These are phyloP conservation scores for Channa maculata DNA, from an alignment of 2,113 vertebrate species.

Conservation along the genomic window DNA sequence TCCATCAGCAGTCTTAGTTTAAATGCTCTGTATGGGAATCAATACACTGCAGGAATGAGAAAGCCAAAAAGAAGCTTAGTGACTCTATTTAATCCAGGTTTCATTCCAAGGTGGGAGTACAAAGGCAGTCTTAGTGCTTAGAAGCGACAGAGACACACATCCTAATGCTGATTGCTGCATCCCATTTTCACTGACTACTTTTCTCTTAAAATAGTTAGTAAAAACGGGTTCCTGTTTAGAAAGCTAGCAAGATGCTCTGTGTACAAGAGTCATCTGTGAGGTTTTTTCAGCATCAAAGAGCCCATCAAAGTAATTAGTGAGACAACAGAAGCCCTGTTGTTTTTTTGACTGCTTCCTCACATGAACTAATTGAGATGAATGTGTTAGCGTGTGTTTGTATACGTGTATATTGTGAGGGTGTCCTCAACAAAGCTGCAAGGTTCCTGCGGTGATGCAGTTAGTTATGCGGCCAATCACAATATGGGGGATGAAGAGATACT, in stretches of 20 bases:
- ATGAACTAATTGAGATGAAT: slow-evolving; percentile 55
- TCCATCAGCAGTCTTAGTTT: slow-evolving; percentile 53
- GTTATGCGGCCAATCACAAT: slow-evolving; percentile 33
- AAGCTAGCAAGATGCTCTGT: slow-evolving; percentile 22
- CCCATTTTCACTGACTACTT: slow-evolving; percentile 24
- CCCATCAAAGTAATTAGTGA: slow-evolving; percentile 47
- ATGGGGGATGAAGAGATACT: slow-evolving; percentile 24
- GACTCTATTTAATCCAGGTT: slow-evolving; percentile 67
- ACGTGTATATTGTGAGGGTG: slow-evolving; percentile 20
- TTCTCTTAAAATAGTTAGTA: not conserved
- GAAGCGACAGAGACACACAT: slow-evolving; percentile 41
- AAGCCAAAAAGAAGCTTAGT: slow-evolving; percentile 56
- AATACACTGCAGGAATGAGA: slow-evolving; percentile 54
- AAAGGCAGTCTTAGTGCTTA: slow-evolving; percentile 55
- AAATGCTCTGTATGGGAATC: slow-evolving; percentile 49
- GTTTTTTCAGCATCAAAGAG: slow-evolving; percentile 31
- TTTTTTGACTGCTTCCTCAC: slow-evolving; percentile 44
- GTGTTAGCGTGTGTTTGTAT: slow-evolving; percentile 17
- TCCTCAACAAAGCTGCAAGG: slow-evolving; percentile 15
- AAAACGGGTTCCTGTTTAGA: slow-evolving; percentile 7
- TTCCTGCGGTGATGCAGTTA: slow-evolving; percentile 50
- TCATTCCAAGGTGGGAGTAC: slow-evolving; percentile 55
- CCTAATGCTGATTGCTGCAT: slow-evolving; percentile 38
- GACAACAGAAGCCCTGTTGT: slow-evolving; percentile 49
- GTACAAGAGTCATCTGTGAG: slow-evolving; percentile 3